Evolutionary conservation across 2,797 vertebrate species (phyloP).

Genomic region (Glyptemys insculpta): DNA sequence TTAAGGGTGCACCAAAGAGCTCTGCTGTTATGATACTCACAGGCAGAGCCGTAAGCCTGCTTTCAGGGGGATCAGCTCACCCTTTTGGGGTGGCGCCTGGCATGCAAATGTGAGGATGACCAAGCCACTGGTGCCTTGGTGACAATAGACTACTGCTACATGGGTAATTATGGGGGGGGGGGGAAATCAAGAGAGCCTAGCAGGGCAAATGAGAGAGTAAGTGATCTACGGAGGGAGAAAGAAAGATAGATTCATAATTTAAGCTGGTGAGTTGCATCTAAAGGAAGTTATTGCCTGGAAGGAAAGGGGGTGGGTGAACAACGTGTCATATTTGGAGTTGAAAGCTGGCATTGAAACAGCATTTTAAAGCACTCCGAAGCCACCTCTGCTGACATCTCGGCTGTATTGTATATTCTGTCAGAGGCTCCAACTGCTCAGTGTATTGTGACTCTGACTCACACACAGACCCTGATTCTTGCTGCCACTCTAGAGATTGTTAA

Average conservation of each 20-base stretch:
- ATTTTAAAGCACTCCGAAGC: constrained; percentile 71
- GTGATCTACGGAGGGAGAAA: constrained; percentile 37
- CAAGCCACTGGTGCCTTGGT: neutral
- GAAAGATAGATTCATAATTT: constrained; percentile 54
- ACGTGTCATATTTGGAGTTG: constrained; percentile 70
- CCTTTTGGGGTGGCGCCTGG: constrained; percentile 17
- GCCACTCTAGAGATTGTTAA: neutral
- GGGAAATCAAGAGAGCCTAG: neutral
- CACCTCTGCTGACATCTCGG: constrained; percentile 71
- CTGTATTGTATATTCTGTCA: constrained; percentile 55
- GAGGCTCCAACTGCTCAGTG: constrained; percentile 23
- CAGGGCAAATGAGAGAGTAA: constrained; percentile 25
- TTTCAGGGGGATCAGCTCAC: neutral
- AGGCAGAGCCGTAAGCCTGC: neutral
- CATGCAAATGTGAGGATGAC: constrained; percentile 23
- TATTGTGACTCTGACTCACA: constrained; percentile 62
- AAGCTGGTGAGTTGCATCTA: constrained; percentile 41
- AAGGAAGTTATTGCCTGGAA: neutral
- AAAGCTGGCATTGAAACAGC: constrained; percentile 69
- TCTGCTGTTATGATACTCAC: neutral
- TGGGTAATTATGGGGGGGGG: neutral
- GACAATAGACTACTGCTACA: neutral
- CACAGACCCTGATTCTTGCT: constrained; percentile 39
- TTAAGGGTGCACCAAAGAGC: neutral
- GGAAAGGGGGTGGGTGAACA: constrained; percentile 48